Conservation (phyloP, 2,888 invertebrate genomes). For the Adelphocoris suturalis region DNA sequence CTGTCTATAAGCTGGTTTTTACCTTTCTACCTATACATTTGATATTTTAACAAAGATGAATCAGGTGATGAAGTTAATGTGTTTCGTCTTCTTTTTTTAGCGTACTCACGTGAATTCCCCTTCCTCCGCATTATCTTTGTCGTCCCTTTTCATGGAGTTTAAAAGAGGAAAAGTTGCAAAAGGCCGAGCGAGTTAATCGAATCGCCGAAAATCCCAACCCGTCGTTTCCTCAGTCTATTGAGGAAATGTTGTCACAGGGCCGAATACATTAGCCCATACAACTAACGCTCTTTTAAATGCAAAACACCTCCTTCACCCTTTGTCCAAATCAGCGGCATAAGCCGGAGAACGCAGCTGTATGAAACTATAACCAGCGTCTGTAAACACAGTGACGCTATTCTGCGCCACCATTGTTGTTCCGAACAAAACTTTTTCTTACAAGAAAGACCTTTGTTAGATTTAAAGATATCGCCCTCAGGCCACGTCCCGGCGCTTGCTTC, state of each 20-base stretch:
- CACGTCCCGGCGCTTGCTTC: background rate
- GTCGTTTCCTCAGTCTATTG: background rate
- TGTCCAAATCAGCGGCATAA: background rate
- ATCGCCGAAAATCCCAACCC: background rate
- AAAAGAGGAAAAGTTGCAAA: background rate
- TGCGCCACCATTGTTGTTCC: background rate
- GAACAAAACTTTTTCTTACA: conserved; percentile 12
- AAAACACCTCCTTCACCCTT: background rate
- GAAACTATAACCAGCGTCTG: conserved; percentile 34
- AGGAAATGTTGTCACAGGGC: conserved; percentile 3
- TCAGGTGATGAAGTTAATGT: no score
- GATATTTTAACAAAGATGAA: no score
- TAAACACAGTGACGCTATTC: conserved; percentile 5
- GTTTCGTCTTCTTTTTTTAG: no score
- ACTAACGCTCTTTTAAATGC: background rate
- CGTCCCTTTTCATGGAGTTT: background rate
- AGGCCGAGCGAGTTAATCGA: background rate
- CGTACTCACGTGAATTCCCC: no score
- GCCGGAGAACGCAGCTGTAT: background rate
- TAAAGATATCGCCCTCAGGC: conserved; percentile 17
- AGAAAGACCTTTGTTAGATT: conserved; percentile 28
- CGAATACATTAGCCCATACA: background rate
- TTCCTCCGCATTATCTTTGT: background rate
- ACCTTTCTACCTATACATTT: no score
- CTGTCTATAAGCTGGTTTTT: no score